These are phyloP conservation scores for Hybos culiciformis DNA, from an alignment of 2,888 invertebrate species.

Conservation along the genomic window DNA sequence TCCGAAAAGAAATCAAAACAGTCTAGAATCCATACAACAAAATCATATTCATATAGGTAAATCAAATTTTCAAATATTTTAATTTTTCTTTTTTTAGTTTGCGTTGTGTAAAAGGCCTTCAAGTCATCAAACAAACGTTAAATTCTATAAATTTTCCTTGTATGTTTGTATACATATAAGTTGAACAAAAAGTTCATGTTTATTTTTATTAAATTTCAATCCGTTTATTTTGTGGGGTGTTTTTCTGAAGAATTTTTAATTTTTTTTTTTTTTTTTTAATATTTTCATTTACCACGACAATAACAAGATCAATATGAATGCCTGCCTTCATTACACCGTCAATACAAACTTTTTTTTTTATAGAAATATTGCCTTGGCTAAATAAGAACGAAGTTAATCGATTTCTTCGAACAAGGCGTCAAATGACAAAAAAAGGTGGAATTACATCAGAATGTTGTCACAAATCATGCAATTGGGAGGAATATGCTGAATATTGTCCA, in stretches of 20 bases:
- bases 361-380: constrained; percentile 32
- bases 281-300: too few relatives aligned
- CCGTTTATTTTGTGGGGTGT: too few relatives aligned
- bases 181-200: too few relatives aligned
- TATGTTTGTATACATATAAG: too few relatives aligned
- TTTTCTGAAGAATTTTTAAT: too few relatives aligned
- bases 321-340: background rate
- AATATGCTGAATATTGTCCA: constrained; percentile 50
- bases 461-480: constrained; percentile 48
- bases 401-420: constrained; percentile 25
- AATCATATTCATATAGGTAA: too few relatives aligned
- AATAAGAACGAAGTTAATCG: constrained; percentile 27
- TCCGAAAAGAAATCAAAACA: constrained; percentile 37
- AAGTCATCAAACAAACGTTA: background rate
- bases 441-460: constrained; percentile 48
- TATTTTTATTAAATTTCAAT: too few relatives aligned
- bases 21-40: too few relatives aligned
- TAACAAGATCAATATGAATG: background rate
- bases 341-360: constrained; percentile 16
- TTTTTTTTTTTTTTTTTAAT: too few relatives aligned
- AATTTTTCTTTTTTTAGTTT: too few relatives aligned
- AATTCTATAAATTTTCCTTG: background rate
- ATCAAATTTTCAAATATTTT: too few relatives aligned
- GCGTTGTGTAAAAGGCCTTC: too few relatives aligned
- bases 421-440: constrained; percentile 14